Evolutionary conservation across 1,140 invertebrate genomes (phyloP).

Genomic region (Orius insidiosus): DNA sequence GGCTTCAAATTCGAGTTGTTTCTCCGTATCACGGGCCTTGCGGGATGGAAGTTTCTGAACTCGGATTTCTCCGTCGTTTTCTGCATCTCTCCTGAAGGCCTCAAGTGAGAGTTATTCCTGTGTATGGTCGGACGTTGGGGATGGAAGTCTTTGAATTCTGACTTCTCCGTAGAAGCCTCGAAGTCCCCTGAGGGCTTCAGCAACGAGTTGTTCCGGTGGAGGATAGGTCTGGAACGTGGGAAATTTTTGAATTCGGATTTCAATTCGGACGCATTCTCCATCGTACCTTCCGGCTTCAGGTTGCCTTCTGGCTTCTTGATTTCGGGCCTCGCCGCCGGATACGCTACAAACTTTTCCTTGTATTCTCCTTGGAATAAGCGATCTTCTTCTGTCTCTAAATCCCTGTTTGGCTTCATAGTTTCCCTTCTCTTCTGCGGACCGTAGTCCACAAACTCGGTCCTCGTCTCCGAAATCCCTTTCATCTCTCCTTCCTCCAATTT

Average conservation of each 20-base stretch:
- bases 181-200: conserved; percentile 17
- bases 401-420: conserved; percentile 5
- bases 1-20: conserved; percentile 13
- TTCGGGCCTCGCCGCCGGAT: conserved; percentile 13
- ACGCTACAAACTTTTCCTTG: conserved; percentile 17
- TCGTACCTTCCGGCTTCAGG: conserved; percentile 18
- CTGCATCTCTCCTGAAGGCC: conserved; percentile 16
- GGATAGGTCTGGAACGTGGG: conserved; percentile 8
- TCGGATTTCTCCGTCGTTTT: conserved; percentile 11
- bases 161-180: conserved; percentile 7
- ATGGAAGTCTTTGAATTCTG: conserved; percentile 17
- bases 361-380: conserved; percentile 13
- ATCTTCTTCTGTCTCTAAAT: conserved; percentile 18
- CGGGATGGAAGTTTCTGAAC: conserved; percentile 13
- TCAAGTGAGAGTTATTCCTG: conserved; percentile 12
- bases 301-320: conserved; percentile 10
- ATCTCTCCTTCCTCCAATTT: too few species aligned
- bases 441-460: conserved; percentile 16
- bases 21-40: conserved; percentile 10
- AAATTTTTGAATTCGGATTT: conserved; percentile 15
- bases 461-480: background rate
- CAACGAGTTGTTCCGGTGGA: conserved; percentile 5
- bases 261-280: conserved; percentile 13
- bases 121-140: conserved; percentile 13
- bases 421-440: conserved; percentile 13